Percentiles rank a stretch among this genome's conserved stretches.
Conservation (phyloP, 2,888 invertebrate genomes). For the Syritta pipiens region DNA sequence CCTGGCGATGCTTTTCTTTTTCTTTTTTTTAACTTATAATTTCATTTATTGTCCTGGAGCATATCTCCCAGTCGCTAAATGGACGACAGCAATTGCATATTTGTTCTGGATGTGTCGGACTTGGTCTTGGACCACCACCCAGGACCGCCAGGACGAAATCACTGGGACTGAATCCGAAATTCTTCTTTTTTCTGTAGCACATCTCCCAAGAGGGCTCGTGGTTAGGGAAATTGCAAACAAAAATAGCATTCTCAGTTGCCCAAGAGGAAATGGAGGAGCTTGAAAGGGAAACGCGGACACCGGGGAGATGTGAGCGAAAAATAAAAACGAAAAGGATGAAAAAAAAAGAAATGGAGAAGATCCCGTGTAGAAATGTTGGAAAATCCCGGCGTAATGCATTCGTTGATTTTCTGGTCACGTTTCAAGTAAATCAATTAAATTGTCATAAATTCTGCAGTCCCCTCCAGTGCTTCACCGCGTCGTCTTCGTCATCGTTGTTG, state of each 20-base stretch:
- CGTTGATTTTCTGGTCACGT: conserved; percentile 78
- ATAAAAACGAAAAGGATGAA: neutral
- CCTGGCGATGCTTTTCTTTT: neutral
- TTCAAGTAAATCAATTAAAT: conserved; percentile 78
- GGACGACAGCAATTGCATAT: conserved; percentile 35
- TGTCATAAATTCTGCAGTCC: conserved; percentile 75
- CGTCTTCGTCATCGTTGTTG: too few species aligned
- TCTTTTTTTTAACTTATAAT: conserved; percentile 40
- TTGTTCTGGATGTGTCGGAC: conserved; percentile 7
- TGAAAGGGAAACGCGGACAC: neutral
- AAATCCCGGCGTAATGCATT: conserved; percentile 75
- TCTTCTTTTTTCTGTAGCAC: conserved; percentile 13
- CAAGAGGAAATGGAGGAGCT: conserved; percentile 28
- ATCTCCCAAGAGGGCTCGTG: conserved; percentile 2
- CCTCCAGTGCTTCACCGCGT: too few species aligned
- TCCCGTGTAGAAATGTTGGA: conserved; percentile 37
- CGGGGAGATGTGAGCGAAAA: conserved; percentile 1
- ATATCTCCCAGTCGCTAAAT: conserved; percentile 31
- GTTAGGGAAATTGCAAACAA: conserved; percentile 26
- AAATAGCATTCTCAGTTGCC: conserved; percentile 1
- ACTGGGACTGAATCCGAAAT: conserved; percentile 32
- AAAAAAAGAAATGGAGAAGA: conserved; percentile 1
- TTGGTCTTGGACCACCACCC: conserved; percentile 8
- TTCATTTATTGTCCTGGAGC: conserved; percentile 35
- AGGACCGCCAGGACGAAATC: neutral